A percentile compares a stretch with the other conserved stretches of the same genome.
phyloP scores from a whole-genome alignment of 2,113 vertebrate species.

The Colius striatus region DNA sequence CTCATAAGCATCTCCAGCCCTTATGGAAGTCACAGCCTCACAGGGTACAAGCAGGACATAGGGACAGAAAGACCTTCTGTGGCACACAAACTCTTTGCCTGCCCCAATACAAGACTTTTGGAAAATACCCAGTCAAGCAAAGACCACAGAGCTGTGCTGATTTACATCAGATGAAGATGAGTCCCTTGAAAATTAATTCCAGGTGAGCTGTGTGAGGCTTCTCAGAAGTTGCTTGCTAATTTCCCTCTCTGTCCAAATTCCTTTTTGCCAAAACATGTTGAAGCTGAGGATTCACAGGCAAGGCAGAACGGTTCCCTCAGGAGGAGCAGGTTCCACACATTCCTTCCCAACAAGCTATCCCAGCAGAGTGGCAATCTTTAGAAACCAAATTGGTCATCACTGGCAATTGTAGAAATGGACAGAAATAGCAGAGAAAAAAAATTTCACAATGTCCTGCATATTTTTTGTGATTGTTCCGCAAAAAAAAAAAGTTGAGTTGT shows the following conservation, averaged over 20 bases:
- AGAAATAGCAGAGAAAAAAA: slow-evolving; percentile 44
- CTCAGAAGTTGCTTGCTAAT: neutral
- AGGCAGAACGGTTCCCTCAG: neutral
- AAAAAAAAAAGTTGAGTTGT: slow-evolving; percentile 11
- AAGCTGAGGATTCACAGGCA: slow-evolving; percentile 32
- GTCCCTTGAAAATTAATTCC: slow-evolving; percentile 1
- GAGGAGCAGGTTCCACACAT: slow-evolving; percentile 37
- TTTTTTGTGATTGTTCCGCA: slow-evolving; percentile 35
- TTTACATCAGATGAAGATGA: neutral
- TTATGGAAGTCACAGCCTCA: neutral
- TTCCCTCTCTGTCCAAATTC: neutral
- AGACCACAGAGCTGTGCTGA: neutral
- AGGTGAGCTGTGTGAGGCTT: slow-evolving; percentile 11
- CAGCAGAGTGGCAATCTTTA: slow-evolving; percentile 17
- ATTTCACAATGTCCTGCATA: slow-evolving; percentile 42
- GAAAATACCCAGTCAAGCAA: neutral
- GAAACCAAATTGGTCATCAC: slow-evolving; percentile 7
- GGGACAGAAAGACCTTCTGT: neutral
- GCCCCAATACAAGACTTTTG: neutral
- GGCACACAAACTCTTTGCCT: neutral
- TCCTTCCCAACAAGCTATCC: slow-evolving; percentile 36
- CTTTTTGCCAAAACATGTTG: neutral
- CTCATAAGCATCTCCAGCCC: neutral
- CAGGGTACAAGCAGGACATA: neutral
- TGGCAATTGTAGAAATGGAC: slow-evolving; percentile 26